Evolutionary conservation across 2,113 vertebrate genomes (phyloP), one percentile per base, ranked within the genome.

Genomic region (Albula goreensis): DNA sequence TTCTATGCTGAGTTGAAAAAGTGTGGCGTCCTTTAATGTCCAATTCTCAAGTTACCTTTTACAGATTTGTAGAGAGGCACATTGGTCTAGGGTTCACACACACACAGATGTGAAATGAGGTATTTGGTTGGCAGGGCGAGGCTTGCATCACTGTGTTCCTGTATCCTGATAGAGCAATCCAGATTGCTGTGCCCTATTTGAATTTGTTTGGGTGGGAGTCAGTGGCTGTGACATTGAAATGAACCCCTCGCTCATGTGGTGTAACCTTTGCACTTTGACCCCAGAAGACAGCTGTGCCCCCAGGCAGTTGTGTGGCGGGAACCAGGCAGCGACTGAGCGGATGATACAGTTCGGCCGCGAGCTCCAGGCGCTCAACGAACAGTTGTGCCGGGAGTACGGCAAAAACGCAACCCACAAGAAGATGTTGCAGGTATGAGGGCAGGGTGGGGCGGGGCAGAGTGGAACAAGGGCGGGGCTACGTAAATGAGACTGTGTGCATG

Each of bases 281-380:
- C 3, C 91, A 97, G 98, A 99, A 79, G 97, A 98, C 17, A 92
- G 94, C 89, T 97, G 96, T 83, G 93, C 93, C 70, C 97, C 96
- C 89, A 95, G 97, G 90, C 98, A 98, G 94, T 96, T 99, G 82
- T 99, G 97, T 0, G 98, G 97, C 60, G 98, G 97, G 83, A 98
- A 98, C 96, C 97, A 98, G 52, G 98, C 97, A 0, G 98, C 98
- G 91, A 99, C 98, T 0, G 98, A 99, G 93, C 93, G 97, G 78
- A 99, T 99, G 96, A 99, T 99, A 93, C 97, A 99, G 94, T 99
- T 99, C 86, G 98, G 98, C 50, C 96, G 98, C 8, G 98, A 99
- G 92, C 95, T 99, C 92, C 98, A 99, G 94, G 92, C 94, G 10
- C 96, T 99, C 89, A 98, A 96, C 0, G 98, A 99, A 88, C 97